A percentile compares a stretch with the other conserved stretches of the same genome.
Evolutionary conservation across 2,888 invertebrate species (phyloP).

Genomic region (Polyommatus icarus): DNA sequence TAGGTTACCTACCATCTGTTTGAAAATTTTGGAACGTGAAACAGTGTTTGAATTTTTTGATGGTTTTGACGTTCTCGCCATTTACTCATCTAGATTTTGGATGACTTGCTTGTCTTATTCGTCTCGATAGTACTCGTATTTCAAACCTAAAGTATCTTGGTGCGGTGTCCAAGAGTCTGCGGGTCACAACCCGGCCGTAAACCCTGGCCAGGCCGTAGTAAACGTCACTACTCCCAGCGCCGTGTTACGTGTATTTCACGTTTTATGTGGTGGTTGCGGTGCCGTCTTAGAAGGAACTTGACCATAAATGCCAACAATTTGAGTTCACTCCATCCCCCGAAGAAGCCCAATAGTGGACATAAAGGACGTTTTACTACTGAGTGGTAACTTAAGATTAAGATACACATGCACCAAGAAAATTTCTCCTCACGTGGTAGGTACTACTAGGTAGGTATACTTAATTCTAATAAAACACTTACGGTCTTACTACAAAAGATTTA

Average conservation of each 20-base stretch:
- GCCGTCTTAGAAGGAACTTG: background rate
- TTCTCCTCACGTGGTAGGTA: background rate
- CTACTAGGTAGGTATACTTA: background rate
- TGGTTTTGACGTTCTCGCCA: too few species aligned
- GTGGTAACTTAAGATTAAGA: background rate
- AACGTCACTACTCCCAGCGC: constrained; percentile 58
- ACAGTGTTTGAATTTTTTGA: too few species aligned
- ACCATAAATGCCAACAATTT: constrained; percentile 13
- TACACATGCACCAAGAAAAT: background rate
- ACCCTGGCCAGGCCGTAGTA: constrained; percentile 60
- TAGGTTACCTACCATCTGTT: too few species aligned
- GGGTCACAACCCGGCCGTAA: constrained; percentile 52
- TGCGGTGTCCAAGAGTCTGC: constrained; percentile 41
- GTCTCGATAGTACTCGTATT: constrained; percentile 42
- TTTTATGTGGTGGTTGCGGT: constrained; percentile 30
- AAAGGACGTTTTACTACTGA: background rate
- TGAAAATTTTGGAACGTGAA: too few species aligned
- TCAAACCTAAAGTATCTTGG: constrained; percentile 33
- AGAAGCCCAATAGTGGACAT: background rate
- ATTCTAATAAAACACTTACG: background rate
- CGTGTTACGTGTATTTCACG: constrained; percentile 29
- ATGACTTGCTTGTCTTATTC: background rate
- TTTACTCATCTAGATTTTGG: too few species aligned
- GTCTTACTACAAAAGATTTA: too few species aligned
- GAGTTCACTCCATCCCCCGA: background rate